Percentiles rank a stretch among this genome's conserved stretches.
These are phyloP conservation scores for Crocidura indochinensis DNA, from an alignment of 2,797 vertebrate genomes.

Conservation along the genomic window DNA sequence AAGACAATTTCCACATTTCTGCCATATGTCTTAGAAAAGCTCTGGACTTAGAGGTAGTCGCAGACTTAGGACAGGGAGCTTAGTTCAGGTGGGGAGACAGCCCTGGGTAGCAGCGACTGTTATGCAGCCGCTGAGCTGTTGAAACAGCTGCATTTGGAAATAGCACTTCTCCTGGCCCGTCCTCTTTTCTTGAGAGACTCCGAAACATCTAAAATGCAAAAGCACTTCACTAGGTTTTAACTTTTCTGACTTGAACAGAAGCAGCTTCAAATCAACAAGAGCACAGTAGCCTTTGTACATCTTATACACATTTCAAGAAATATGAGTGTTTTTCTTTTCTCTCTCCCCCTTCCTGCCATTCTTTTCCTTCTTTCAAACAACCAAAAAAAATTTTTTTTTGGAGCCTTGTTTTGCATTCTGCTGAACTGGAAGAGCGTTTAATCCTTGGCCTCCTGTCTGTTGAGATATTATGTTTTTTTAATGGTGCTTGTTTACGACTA, in stretches of 20 bases:
- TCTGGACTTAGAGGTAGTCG: slow-evolving; percentile 27
- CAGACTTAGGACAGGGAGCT: slow-evolving; percentile 54
- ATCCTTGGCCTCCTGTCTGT: slow-evolving; percentile 91
- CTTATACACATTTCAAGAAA: slow-evolving; percentile 71
- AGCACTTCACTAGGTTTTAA: slow-evolving; percentile 76
- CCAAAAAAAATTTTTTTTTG: slow-evolving; percentile 67
- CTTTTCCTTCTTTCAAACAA: no score
- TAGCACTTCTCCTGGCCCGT: slow-evolving; percentile 53
- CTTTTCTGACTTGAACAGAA: slow-evolving; percentile 72
- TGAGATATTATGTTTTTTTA: slow-evolving; percentile 92
- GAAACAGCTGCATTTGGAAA: slow-evolving; percentile 76
- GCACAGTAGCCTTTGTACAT: slow-evolving; percentile 40
- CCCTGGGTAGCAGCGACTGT: background rate
- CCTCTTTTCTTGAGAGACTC: slow-evolving; percentile 61
- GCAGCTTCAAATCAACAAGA: slow-evolving; percentile 77
- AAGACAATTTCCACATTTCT: slow-evolving; percentile 79
- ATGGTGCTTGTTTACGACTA: slow-evolving; percentile 92
- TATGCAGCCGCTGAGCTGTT: background rate
- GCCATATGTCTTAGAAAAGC: slow-evolving; percentile 68
- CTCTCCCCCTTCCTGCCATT: background rate
- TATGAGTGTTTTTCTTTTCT: background rate
- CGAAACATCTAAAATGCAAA: slow-evolving; percentile 70
- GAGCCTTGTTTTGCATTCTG: slow-evolving; percentile 86
- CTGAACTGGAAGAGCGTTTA: slow-evolving; percentile 85
- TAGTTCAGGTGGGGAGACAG: slow-evolving; percentile 44